A percentile compares a stretch with the other conserved stretches of the same genome.
Evolutionary conservation across 1,140 invertebrate species (phyloP).

Genomic region (Drosophila novamexicana): DNA sequence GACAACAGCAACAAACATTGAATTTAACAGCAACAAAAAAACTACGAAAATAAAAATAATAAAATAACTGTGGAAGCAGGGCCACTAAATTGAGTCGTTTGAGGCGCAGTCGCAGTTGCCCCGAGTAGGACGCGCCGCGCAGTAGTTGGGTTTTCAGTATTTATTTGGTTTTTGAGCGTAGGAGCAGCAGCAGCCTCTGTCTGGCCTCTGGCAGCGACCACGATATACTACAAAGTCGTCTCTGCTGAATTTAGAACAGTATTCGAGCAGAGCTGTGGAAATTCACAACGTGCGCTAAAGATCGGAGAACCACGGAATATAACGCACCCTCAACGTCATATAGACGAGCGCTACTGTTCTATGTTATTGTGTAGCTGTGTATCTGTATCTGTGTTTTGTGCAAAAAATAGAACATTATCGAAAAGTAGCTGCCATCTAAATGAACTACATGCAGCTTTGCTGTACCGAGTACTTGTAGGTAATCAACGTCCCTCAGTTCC

Average conservation of each 20-base stretch:
- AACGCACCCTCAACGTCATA: constrained; percentile 31
- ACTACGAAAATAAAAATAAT: constrained; percentile 13
- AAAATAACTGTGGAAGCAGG: constrained; percentile 35
- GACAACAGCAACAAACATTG: constrained; percentile 36
- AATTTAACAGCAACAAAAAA: constrained; percentile 64
- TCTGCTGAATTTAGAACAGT: constrained; percentile 69
- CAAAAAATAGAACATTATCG: constrained; percentile 68
- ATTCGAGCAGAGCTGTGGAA: constrained; percentile 59
- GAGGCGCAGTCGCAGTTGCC: constrained; percentile 61
- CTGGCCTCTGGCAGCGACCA: constrained; percentile 6
- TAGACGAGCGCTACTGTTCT: constrained; percentile 25
- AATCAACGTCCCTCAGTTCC: constrained; percentile 23
- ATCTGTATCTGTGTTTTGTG: constrained; percentile 52
- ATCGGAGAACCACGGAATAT: constrained; percentile 25
- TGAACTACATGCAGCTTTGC: constrained; percentile 50
- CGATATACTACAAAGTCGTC: constrained; percentile 22
- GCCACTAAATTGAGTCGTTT: constrained; percentile 76
- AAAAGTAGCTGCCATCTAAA: constrained; percentile 35
- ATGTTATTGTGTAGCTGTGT: not conserved
- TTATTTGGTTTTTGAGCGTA: constrained; percentile 36
- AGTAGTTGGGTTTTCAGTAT: constrained; percentile 8
- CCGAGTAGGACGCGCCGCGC: constrained; percentile 60
- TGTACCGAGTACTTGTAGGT: constrained; percentile 32
- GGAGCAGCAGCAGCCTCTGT: constrained; percentile 32
- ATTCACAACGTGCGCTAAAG: constrained; percentile 45